Evolutionary conservation across 2,888 invertebrate genomes (phyloP).

Genomic region (Andrena fulva): DNA sequence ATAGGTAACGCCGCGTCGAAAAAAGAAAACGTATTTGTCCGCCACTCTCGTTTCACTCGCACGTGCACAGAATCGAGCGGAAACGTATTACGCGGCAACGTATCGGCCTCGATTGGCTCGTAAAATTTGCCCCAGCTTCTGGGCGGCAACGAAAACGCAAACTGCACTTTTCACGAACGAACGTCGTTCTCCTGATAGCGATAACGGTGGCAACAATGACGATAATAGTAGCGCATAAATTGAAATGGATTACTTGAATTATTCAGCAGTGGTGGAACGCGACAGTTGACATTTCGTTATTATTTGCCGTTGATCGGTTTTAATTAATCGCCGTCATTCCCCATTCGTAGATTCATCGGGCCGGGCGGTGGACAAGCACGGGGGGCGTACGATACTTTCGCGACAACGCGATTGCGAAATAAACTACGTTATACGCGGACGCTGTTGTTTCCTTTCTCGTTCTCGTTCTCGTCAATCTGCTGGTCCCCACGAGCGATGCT

Average conservation of each 20-base stretch:
- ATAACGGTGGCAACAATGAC: neutral
- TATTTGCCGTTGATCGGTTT: constrained; percentile 19
- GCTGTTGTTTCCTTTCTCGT: constrained; percentile 43
- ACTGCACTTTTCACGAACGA: neutral
- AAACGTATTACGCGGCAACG: neutral
- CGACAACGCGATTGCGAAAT: constrained; percentile 25
- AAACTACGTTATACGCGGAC: constrained; percentile 36
- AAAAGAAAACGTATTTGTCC: constrained; percentile 36
- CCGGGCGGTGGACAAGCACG: neutral
- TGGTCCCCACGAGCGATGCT: constrained; percentile 51
- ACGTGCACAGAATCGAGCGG: constrained; percentile 42
- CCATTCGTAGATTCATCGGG: neutral
- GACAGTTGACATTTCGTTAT: neutral
- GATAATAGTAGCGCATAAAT: neutral
- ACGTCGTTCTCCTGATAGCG: neutral
- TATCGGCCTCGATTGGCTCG: constrained; percentile 13
- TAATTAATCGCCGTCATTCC: constrained; percentile 43
- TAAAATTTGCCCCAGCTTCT: constrained; percentile 4
- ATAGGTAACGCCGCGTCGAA: neutral
- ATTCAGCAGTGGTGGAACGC: neutral
- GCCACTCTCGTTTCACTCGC: constrained; percentile 13
- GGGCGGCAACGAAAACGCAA: neutral
- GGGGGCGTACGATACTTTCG: neutral
- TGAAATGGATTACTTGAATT: constrained; percentile 12
- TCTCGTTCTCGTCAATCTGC: constrained; percentile 34